Evolutionary conservation across 2,797 vertebrate species (phyloP), one percentile per base, ranked within the genome.

Genomic region (Mus spretus): DNA sequence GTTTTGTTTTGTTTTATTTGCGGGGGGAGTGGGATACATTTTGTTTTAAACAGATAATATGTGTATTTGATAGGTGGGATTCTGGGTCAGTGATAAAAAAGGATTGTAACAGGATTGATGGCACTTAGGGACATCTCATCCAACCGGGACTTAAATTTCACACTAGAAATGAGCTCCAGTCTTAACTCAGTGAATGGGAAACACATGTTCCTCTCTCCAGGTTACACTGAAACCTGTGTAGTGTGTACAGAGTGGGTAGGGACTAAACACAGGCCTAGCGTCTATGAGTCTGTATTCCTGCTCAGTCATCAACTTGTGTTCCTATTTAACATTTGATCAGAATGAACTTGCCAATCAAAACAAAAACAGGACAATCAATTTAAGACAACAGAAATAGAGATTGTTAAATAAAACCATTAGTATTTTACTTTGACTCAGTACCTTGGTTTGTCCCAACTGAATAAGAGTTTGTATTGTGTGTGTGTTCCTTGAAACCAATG

Each of bases 361-460:
- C 89, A 80, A 75, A 85, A 82, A 75, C 81, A 78, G 34, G 93
- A 94, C 96, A 98, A 92, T 97, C 95, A 94, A 65, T 93, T 96
- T 92, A 75, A 96, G 74, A 90, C 96, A 95, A 90, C 15, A 93
- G 79, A 96, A 93, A 50, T 65, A 89, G 91, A 65, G 92, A 83
- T 97, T 97, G 92, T 92, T 7, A 96, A 97, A 95, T 97, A 96
- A 98, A 98, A 96, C 65, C 37, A 65, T 80, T 97, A 93, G 17
- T 53, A 90, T 95, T 97, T 97, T 97, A 86, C 94, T 95, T 96
- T 83, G 86, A 94, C 67, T 93, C 92, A 53, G 44, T 94, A 93
- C 89, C 61, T 95, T 98, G 78, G 50, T 94, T 90, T 95, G 24
- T 97, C 92, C 93, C 91, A 95, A 59, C 80, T 96, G 72, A 95